These are phyloP conservation scores for Xiphophorus maculatus DNA, from an alignment of 2,113 vertebrate genomes.

Conservation along the genomic window DNA sequence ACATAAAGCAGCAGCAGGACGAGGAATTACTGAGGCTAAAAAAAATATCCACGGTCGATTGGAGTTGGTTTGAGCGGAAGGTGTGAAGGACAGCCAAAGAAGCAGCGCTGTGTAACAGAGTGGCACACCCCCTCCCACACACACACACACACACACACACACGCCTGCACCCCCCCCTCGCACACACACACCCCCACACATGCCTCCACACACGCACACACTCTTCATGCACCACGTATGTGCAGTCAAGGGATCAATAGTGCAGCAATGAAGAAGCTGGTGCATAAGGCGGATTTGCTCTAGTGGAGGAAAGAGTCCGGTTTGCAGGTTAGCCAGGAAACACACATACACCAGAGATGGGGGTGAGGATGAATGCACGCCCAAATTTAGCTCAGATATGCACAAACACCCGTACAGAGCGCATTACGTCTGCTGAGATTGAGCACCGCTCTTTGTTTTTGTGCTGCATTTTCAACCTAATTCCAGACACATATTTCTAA, in stretches of 20 bases:
- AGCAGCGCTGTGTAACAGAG: constrained; percentile 54
- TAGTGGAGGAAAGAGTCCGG: not conserved
- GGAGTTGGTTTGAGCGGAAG: constrained; percentile 54
- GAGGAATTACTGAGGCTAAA: constrained; percentile 24
- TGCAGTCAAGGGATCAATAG: not conserved
- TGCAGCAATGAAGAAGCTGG: not conserved
- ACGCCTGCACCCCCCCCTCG: no score
- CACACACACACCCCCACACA: no score
- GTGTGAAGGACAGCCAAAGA: constrained; percentile 67
- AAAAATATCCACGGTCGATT: constrained; percentile 51
- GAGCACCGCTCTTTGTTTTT: no score
- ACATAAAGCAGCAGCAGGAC: not conserved
- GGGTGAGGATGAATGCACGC: not conserved
- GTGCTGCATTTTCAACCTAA: not conserved
- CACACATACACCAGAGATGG: not conserved
- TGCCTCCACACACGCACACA: not conserved
- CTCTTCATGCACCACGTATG: not conserved
- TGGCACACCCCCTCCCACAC: not conserved
- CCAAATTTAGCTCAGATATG: not conserved
- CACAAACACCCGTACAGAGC: not conserved
- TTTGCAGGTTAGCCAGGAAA: not conserved
- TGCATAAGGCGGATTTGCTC: not conserved
- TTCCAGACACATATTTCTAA: no score
- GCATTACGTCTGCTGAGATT: not conserved
- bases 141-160: not conserved